Evolutionary conservation across 1,140 invertebrate genomes (phyloP).

Genomic region (Hormaphis cornu): DNA sequence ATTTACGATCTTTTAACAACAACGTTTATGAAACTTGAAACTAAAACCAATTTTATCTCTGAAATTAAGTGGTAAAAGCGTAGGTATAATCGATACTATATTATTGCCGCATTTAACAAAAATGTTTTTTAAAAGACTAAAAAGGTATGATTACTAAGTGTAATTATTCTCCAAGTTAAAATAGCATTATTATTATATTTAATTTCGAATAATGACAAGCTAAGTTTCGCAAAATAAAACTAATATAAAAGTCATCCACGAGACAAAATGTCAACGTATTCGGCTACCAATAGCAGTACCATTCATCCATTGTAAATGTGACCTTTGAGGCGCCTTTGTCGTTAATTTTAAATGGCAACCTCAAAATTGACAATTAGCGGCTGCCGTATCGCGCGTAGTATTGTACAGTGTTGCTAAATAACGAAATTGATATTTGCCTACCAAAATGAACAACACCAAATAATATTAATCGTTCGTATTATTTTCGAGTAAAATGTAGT

Average conservation of each 20-base stretch:
- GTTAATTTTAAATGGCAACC: conserved; percentile 31
- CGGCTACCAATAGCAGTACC: conserved; percentile 18
- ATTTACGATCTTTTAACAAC: too few species aligned
- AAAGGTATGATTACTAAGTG: too few species aligned
- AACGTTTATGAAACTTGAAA: too few species aligned
- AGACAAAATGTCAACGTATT: conserved; percentile 26
- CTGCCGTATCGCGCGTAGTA: background rate
- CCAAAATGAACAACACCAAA: background rate
- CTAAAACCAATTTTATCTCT: too few species aligned
- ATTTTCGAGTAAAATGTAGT: background rate
- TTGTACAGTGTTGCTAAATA: conserved; percentile 19
- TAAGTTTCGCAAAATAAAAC: background rate
- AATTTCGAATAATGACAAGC: background rate
- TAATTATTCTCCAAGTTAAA: background rate
- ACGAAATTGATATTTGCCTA: background rate
- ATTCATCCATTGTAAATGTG: conserved; percentile 24
- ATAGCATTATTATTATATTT: conserved; percentile 13
- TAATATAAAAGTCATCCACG: conserved; percentile 27
- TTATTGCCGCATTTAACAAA: background rate
- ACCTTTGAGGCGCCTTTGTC: background rate
- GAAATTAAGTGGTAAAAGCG: too few species aligned
- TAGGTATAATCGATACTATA: too few species aligned
- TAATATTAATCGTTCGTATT: background rate
- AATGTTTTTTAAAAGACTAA: background rate
- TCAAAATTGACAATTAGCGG: conserved; percentile 32